Base-by-base conservation (phyloP, 2,888 invertebrate genomes). In the Digitonthophagus gazella region DNA sequence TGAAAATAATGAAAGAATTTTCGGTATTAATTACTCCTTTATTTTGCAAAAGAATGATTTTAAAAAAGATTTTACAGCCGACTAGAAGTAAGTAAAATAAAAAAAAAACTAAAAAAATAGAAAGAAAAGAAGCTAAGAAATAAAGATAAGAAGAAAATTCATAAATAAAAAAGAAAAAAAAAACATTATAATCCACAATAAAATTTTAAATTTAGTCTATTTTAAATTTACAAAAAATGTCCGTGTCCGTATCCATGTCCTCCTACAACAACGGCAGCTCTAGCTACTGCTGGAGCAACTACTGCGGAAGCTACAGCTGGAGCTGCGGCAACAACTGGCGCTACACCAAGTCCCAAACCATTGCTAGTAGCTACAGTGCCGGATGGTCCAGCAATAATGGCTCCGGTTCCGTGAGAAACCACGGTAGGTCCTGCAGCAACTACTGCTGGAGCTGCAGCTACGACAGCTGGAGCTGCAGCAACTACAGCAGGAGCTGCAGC, bases 381-480 rank as follows among this genome's bases (percentile, higher is more conserved):
- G 20, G 71, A 71, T 16, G 71, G 71, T 55, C 71, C 71, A 2
- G 67, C 70, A 58, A 71, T 71, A 11, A 69, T 58, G 6, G 71
- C 67, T 3, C 67, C 65, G 20, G 66, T 68, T 54, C 63, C 63
- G 1, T 65, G 68, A 3, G 70, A 58, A n/a, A 68, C 65, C 11
- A 61, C 64, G 22, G 64, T 22, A n/a, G 64, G 55, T 56, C 44
- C 64, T 16, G 64, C 20, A 15, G 28, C 22, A 28, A 20, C 66
- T n/a, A 58, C 58, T 18, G 28, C 58, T 11, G 66, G 14, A 6
- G 66, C 58, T 15, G 15, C 58, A 28, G 19, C 20, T 2, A 22
- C 15, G 2, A 18, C 4, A 6, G 63, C 67, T 63, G 61, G 20
- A 2, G 54, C 58, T 18, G 63, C 54, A 44, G 20, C 57, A 15